Percentiles rank a stretch among this genome's conserved stretches.
Evolutionary conservation across 2,113 vertebrate genomes (phyloP).

Genomic region (Anguilla japonica): DNA sequence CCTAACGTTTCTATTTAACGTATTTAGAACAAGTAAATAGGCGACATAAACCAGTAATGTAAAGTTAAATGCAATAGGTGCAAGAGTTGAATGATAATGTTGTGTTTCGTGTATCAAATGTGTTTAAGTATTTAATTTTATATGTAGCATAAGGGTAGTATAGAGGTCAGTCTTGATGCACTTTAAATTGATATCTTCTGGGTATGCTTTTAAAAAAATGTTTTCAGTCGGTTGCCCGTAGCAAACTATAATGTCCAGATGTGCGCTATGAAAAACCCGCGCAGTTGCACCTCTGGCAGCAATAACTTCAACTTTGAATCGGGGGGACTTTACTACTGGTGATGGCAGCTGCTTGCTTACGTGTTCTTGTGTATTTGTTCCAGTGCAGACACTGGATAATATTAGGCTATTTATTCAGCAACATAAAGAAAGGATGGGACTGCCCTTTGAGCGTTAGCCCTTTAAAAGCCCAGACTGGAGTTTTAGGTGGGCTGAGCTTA

Average conservation of each 20-base stretch:
- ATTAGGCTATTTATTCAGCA: not conserved
- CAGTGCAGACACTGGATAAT: not conserved
- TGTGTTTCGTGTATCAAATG: too few relatives aligned
- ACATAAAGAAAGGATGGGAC: not conserved
- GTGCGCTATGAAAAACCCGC: not conserved
- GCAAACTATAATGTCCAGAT: not conserved
- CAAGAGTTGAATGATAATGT: too few relatives aligned
- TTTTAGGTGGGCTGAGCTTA: slow-evolving; percentile 80
- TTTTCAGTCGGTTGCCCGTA: not conserved
- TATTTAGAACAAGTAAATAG: too few relatives aligned
- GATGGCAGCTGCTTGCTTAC: not conserved
- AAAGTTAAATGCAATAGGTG: too few relatives aligned
- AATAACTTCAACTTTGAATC: not conserved
- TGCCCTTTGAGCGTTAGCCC: slow-evolving; percentile 36
- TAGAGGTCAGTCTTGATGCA: too few relatives aligned
- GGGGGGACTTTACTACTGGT: not conserved
- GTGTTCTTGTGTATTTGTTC: not conserved
- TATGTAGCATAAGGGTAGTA: too few relatives aligned
- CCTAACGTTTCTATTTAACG: too few relatives aligned
- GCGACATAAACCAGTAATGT: too few relatives aligned
- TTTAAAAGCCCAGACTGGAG: slow-evolving; percentile 71
- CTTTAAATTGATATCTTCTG: too few relatives aligned
- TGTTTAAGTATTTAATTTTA: too few relatives aligned
- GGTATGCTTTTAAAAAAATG: too few relatives aligned
- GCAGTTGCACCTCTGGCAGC: not conserved